phyloP scores from a whole-genome alignment of 2,888 invertebrate species.

The Polylopha cassiicola region DNA sequence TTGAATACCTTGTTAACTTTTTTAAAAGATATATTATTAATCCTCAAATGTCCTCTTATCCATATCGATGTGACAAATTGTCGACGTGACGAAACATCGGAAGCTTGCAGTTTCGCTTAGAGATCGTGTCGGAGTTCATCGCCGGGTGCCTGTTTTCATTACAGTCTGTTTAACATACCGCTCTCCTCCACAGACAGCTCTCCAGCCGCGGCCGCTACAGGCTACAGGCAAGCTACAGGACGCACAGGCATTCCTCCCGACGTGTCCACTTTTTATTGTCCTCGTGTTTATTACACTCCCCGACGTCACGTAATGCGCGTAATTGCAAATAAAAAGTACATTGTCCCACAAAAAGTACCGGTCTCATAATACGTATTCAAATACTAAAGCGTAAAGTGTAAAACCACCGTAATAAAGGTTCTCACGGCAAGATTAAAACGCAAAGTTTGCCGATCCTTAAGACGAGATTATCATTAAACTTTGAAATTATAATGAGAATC shows the following conservation, averaged over 20 bases:
- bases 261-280: slow-evolving; percentile 45
- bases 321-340: slow-evolving; percentile 35
- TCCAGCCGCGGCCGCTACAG: slow-evolving; percentile 32
- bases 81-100: too few species aligned
- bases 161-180: slow-evolving; percentile 64
- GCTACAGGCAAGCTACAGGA: slow-evolving; percentile 3
- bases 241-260: slow-evolving; percentile 28
- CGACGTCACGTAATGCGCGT: slow-evolving; percentile 31
- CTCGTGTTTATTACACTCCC: slow-evolving; percentile 47
- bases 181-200: slow-evolving; percentile 22
- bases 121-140: slow-evolving; percentile 24
- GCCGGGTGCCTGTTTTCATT: slow-evolving; percentile 57
- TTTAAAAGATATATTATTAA: too few species aligned
- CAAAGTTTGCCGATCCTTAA: slow-evolving; percentile 15
- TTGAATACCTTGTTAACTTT: too few species aligned
- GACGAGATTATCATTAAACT: slow-evolving; percentile 20
- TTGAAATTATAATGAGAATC: slow-evolving; percentile 20
- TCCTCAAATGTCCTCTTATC: too few species aligned
- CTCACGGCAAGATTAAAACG: slow-evolving; percentile 29
- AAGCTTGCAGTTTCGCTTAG: slow-evolving; percentile 29
- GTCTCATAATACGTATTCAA: slow-evolving; percentile 21
- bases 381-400: slow-evolving; percentile 20
- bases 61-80: too few species aligned
- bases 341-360: slow-evolving; percentile 27
- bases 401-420: slow-evolving; percentile 16